Percentiles rank a stretch among this genome's conserved stretches.
These are phyloP conservation scores for Hydrocynus forskahlii DNA, from an alignment of 2,797 vertebrate species.

Conservation along the genomic window DNA sequence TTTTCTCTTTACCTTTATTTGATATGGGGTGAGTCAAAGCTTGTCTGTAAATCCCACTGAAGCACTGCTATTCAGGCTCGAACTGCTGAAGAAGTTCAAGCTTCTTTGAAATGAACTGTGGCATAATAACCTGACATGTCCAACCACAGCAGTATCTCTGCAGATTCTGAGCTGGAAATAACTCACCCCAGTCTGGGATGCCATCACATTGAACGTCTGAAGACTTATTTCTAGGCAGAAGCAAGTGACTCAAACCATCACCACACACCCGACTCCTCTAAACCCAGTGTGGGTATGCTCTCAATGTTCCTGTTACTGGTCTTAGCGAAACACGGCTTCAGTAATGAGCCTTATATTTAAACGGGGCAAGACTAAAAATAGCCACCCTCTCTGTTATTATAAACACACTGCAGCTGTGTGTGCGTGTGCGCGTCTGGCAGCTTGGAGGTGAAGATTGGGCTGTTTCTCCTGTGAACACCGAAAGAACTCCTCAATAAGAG, in stretches of 20 bases:
- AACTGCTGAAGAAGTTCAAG: neutral
- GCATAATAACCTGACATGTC: conserved; percentile 18
- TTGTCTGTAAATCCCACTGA: too few relatives aligned
- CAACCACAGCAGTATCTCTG: conserved; percentile 11
- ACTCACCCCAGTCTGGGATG: conserved; percentile 60
- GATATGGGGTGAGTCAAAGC: too few relatives aligned
- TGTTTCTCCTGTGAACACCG: conserved; percentile 1
- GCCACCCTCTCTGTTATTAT: conserved; percentile 5
- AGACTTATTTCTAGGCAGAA: conserved; percentile 72
- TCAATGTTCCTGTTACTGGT: neutral
- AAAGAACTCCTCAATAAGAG: conserved; percentile 13
- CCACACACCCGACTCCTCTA: conserved; percentile 58
- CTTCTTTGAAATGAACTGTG: conserved; percentile 5
- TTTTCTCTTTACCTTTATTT: too few relatives aligned
- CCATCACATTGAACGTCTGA: conserved; percentile 64
- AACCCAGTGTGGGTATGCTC: conserved; percentile 41
- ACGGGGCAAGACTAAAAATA: conserved; percentile 35
- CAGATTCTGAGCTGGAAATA: conserved; percentile 53
- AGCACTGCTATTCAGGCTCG: neutral
- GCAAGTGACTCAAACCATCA: conserved; percentile 62
- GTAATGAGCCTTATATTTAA: conserved; percentile 21
- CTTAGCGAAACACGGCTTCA: conserved; percentile 3
- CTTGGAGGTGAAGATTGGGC: conserved; percentile 8
- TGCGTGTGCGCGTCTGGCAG: conserved; percentile 17
- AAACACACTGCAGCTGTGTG: conserved; percentile 38